These are phyloP conservation scores for Lonchura striata DNA, from an alignment of 2,113 vertebrate genomes.

Conservation along the genomic window DNA sequence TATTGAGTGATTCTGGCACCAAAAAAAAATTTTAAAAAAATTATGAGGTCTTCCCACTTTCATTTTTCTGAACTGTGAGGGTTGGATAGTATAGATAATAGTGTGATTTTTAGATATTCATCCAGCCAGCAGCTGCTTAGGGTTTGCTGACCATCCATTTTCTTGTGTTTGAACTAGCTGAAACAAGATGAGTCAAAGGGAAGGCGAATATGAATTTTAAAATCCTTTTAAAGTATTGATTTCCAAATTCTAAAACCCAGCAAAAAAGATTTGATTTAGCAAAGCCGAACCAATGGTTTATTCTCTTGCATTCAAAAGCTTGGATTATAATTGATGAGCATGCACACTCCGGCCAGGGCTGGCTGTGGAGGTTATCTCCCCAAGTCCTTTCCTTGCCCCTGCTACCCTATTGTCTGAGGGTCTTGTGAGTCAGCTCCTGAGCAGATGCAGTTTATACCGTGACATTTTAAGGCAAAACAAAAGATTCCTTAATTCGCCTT, in stretches of 20 bases:
- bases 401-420: slow-evolving; percentile 40
- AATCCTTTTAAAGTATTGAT: slow-evolving; percentile 56
- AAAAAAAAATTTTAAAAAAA: neutral
- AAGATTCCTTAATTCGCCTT: slow-evolving; percentile 56
- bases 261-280: slow-evolving; percentile 16
- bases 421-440: slow-evolving; percentile 64
- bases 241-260: slow-evolving; percentile 35
- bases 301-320: slow-evolving; percentile 32
- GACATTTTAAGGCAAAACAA: slow-evolving; percentile 65
- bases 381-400: slow-evolving; percentile 48
- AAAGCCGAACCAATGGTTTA: neutral
- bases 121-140: slow-evolving; percentile 28
- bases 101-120: slow-evolving; percentile 61
- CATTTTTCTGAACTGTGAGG: slow-evolving; percentile 24
- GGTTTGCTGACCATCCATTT: slow-evolving; percentile 57
- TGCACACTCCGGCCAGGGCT: neutral
- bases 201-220: slow-evolving; percentile 38
- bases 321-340: slow-evolving; percentile 55
- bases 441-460: slow-evolving; percentile 61
- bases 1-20: slow-evolving; percentile 19
- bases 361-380: slow-evolving; percentile 40
- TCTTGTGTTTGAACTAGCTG: slow-evolving; percentile 49
- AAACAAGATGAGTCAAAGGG: slow-evolving; percentile 19
- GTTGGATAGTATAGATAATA: slow-evolving; percentile 41
- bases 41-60: neutral